Conservation (phyloP, 2,113 vertebrate species). For the Redunca redunca region DNA sequence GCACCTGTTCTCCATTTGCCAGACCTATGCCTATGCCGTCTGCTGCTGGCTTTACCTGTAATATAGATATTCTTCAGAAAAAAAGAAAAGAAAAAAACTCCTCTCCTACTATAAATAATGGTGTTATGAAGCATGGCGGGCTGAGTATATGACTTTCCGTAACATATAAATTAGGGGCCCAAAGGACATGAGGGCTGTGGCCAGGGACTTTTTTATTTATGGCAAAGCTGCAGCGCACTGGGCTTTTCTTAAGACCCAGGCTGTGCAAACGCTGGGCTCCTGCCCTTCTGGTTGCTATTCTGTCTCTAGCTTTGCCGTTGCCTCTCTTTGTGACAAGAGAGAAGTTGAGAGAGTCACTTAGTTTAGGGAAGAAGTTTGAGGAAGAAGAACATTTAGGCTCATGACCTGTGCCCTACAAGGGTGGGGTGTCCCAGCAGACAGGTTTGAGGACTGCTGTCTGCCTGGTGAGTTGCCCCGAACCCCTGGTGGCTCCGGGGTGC, state of each 20-base stretch:
- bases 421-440: neutral
- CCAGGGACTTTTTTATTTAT: slow-evolving; percentile 52
- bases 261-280: neutral
- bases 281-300: neutral
- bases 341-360: neutral
- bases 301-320: neutral
- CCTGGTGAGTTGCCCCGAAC: neutral
- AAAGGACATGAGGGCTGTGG: slow-evolving; percentile 57
- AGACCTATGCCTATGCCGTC: slow-evolving; percentile 50
- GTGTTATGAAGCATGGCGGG: slow-evolving; percentile 66
- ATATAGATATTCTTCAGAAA: slow-evolving; percentile 74
- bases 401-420: neutral
- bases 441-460: neutral
- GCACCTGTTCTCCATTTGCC: slow-evolving; percentile 79
- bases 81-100: slow-evolving; percentile 45
- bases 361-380: neutral
- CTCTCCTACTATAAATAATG: slow-evolving; percentile 77
- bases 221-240: neutral
- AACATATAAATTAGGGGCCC: slow-evolving; percentile 80
- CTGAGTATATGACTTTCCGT: slow-evolving; percentile 76
- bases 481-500: neutral
- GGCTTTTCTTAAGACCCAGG: neutral
- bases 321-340: neutral
- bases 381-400: neutral
- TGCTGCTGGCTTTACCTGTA: slow-evolving; percentile 72